Evolutionary conservation across 2,888 invertebrate species (phyloP).

Genomic region (Augiades crinisus): DNA sequence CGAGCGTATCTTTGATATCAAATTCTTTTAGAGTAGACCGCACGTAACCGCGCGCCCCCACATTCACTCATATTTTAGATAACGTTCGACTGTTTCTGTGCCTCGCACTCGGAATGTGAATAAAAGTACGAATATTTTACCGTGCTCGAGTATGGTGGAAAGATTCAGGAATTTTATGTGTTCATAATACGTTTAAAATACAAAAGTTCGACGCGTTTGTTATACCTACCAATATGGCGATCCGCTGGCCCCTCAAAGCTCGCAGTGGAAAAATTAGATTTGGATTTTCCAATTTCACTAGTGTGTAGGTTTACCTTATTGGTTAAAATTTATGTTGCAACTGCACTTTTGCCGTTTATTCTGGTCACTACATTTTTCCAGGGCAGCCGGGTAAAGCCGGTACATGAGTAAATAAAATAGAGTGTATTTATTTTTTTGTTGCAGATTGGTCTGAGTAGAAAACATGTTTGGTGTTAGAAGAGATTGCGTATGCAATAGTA

Average conservation of each 20-base stretch:
- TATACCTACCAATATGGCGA: conserved; percentile 16
- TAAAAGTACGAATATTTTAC: conserved; percentile 66
- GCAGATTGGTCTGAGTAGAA: conserved; percentile 14
- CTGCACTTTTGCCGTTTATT: conserved; percentile 22
- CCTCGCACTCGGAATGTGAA: conserved; percentile 54
- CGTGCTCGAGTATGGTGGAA: conserved; percentile 41
- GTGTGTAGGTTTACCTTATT: conserved; percentile 27
- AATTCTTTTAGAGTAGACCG: conserved; percentile 72
- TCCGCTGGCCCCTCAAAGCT: conserved; percentile 13
- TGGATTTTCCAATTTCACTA: conserved; percentile 39
- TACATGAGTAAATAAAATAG: conserved; percentile 15
- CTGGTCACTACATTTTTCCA: conserved; percentile 22
- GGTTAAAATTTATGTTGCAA: conserved; percentile 26
- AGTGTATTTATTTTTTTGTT: conserved; percentile 23
- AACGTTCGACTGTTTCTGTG: conserved; percentile 64
- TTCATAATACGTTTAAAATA: conserved; percentile 26
- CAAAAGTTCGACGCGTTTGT: conserved; percentile 11
- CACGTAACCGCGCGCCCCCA: conserved; percentile 60
- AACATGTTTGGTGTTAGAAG: conserved; percentile 12
- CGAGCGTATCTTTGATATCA: conserved; percentile 70
- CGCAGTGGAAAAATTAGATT: conserved; percentile 21
- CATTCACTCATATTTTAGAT: conserved; percentile 73
- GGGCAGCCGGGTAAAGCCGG: conserved; percentile 13
- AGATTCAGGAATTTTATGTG: conserved; percentile 23
- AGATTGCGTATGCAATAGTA: conserved; percentile 36